A percentile compares a stretch with the other conserved stretches of the same genome.
Evolutionary conservation across 2,888 invertebrate species (phyloP).

Genomic region (Lasioglossum lativentre): DNA sequence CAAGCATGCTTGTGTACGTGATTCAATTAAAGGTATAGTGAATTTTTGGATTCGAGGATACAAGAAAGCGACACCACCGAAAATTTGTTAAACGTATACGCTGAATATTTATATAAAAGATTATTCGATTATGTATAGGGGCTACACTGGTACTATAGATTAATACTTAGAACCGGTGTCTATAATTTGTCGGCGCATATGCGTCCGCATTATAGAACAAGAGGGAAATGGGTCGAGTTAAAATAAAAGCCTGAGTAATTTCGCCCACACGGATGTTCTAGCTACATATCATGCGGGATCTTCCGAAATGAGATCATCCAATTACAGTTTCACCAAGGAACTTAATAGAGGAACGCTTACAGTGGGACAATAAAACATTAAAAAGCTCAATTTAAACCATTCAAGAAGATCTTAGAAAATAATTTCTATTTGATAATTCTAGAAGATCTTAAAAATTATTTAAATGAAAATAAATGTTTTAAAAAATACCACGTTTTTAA

Average conservation of each 20-base stretch:
- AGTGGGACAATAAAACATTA: neutral
- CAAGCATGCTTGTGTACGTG: too few species aligned
- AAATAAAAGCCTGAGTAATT: slow-evolving; percentile 76
- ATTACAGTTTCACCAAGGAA: slow-evolving; percentile 19
- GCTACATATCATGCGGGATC: slow-evolving; percentile 44
- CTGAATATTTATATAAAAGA: too few species aligned
- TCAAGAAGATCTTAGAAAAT: neutral
- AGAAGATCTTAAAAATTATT: too few species aligned
- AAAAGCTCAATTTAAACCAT: too few species aligned
- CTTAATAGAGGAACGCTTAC: neutral
- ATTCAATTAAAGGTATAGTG: too few species aligned
- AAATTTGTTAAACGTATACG: too few species aligned
- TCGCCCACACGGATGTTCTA: slow-evolving; percentile 71
- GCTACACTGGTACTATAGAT: neutral
- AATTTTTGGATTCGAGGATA: too few species aligned
- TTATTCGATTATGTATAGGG: neutral
- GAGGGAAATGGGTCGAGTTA: slow-evolving; percentile 75
- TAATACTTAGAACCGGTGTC: neutral
- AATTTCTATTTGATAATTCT: neutral
- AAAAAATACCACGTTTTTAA: too few species aligned
- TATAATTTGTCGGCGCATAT: slow-evolving; percentile 57
- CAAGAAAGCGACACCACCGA: too few species aligned
- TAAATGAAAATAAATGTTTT: too few species aligned
- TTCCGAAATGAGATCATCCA: slow-evolving; percentile 23
- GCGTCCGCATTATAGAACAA: slow-evolving; percentile 39